These are phyloP conservation scores for Ibycter americanus DNA, from an alignment of 2,797 vertebrate species.

Conservation along the genomic window DNA sequence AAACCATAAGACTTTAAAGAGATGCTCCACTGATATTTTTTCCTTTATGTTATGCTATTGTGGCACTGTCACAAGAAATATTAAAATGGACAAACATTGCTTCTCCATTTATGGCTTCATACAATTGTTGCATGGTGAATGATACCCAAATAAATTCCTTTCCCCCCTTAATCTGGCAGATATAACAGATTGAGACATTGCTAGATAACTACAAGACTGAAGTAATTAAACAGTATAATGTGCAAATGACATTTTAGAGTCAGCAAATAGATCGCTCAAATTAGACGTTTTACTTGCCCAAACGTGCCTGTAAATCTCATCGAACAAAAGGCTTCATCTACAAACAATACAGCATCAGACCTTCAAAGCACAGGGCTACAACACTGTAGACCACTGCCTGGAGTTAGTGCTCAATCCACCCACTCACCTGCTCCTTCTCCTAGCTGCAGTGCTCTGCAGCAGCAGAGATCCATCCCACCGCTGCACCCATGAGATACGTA, in stretches of 20 bases:
- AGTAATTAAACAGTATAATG: constrained; percentile 58
- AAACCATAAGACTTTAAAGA: constrained; percentile 40
- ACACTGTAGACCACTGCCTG: neutral
- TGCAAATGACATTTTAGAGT: constrained; percentile 56
- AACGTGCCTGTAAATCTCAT: neutral
- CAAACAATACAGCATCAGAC: neutral
- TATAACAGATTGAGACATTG: constrained; percentile 34
- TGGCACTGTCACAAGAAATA: constrained; percentile 42
- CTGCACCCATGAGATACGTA: fast-evolving
- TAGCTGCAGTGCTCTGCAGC: neutral
- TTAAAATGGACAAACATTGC: neutral
- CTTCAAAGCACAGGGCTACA: neutral
- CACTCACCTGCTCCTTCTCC: neutral
- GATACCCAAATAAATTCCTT: neutral
- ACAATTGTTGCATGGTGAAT: neutral
- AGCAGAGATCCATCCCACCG: neutral
- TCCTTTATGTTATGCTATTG: constrained; percentile 18
- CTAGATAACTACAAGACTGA: constrained; percentile 45
- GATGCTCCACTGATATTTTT: neutral
- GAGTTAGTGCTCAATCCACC: neutral
- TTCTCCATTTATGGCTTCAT: neutral
- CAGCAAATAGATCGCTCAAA: constrained; percentile 47
- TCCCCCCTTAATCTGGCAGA: neutral
- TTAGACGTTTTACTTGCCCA: constrained; percentile 55
- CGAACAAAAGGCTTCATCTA: neutral